Base-by-base conservation (phyloP, 2,113 vertebrate genomes). In the Poeciliopsis turrubarensis region DNA sequence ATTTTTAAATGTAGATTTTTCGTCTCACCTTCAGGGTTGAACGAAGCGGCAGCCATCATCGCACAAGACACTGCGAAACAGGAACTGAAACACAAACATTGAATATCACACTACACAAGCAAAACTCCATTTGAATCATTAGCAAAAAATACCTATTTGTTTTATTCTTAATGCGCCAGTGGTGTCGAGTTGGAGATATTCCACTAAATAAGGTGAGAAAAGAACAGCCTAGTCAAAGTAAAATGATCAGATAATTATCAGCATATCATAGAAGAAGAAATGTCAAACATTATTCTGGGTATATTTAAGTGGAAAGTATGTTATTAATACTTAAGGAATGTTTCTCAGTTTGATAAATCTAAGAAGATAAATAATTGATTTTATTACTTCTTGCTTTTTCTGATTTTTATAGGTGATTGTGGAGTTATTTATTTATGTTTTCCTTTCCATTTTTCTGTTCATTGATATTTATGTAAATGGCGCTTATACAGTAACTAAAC, bases 1-100 rank as follows among this genome's bases (percentile, higher is more conserved):
- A 5, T 41, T 22, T 13, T 17, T 47, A 47, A 47, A 19, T 17
- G 44, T 19, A n/a, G 22, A 7, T 25, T 7, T 57, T 9, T 22
- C 3, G 27, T 73, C 93, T 94, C 82, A 97, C 96, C 94, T 91
- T 69, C 66, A 44, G 94, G 93, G 63, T 97, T 61, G 75, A 94
- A 90, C 3, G 95, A 92, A 66, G 95, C 93, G 6, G 89, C 72
- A 13, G 96, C 95, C 60, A 97, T 96, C 74, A 97, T 91, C 5
- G 93, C 88, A 63, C 96, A 96, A 68, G 96, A 97, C 0, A 92
- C 87, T 2, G 95, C 93, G 9, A 97, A 97, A 78, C 94, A 94
- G 47, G 93, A 89, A 7, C 96, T 97, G 80, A 78, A 82, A 89
- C 2, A 72, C 2, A 78, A 3, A 70, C 22, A 75, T 57, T n/a